Percentiles rank a stretch among this genome's conserved stretches.
Evolutionary conservation across 1,140 invertebrate species (phyloP).

Genomic region (Lucilia cuprina): DNA sequence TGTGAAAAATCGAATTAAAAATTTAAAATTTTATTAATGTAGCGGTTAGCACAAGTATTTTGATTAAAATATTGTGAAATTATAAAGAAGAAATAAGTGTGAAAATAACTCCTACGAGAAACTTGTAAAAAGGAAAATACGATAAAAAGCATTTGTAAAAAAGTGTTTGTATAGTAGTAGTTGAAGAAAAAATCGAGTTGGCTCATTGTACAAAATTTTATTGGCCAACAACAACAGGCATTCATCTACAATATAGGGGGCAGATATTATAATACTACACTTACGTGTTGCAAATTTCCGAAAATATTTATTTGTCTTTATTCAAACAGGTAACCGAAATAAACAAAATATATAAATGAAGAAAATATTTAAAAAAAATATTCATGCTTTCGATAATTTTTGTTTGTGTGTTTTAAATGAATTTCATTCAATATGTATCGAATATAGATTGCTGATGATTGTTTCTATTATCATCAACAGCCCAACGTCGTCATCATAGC

Average conservation of each 20-base stretch:
- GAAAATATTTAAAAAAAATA: background rate
- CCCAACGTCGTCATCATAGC: background rate
- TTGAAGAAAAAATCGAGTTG: constrained; percentile 20
- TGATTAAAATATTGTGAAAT: background rate
- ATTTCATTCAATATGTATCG: background rate
- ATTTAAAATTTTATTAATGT: background rate
- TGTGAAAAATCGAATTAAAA: constrained; percentile 7
- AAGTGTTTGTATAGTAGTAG: constrained; percentile 11
- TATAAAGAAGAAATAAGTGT: background rate
- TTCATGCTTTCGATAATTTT: too few species aligned
- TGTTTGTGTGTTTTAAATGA: too few species aligned
- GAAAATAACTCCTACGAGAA: background rate
- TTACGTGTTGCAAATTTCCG: constrained; percentile 8
- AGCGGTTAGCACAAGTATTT: background rate
- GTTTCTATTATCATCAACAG: background rate
- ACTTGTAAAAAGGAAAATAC: background rate
- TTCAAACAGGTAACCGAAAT: constrained; percentile 9
- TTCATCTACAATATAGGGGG: background rate
- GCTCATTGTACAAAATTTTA: background rate
- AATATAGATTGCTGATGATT: background rate
- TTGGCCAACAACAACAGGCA: background rate
- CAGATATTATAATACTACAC: background rate
- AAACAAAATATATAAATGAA: background rate
- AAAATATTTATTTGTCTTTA: background rate
- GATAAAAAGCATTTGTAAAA: background rate